Evolutionary conservation across 2,797 vertebrate species (phyloP).

Genomic region (Hafferia zeledoni): DNA sequence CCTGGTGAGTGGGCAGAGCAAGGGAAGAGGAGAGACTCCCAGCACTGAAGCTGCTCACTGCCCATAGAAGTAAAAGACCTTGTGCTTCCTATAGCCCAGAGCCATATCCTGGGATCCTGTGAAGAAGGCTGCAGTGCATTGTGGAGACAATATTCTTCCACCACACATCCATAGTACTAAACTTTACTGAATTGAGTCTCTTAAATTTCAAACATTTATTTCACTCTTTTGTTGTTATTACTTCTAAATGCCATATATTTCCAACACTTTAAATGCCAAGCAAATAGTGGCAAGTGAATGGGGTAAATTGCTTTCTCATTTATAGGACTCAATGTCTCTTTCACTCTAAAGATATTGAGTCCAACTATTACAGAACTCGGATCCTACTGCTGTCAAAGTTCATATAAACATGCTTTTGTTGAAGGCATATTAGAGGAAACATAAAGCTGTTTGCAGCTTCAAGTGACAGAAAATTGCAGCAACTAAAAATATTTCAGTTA

Average conservation of each 20-base stretch:
- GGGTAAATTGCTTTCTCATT: background rate
- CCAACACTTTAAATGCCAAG: background rate
- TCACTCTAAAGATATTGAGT: background rate
- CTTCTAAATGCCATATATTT: background rate
- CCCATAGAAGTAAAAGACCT: background rate
- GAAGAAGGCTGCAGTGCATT: background rate
- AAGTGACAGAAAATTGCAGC: background rate
- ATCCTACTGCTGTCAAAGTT: background rate
- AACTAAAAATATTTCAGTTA: background rate
- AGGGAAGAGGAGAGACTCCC: background rate
- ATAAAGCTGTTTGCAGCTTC: background rate
- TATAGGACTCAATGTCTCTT: background rate
- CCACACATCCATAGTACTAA: background rate
- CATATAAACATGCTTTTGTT: background rate
- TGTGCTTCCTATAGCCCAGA: background rate
- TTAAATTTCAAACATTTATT: background rate
- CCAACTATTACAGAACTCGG: background rate
- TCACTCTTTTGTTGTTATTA: background rate
- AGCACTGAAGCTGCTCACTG: background rate
- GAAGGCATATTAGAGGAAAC: background rate
- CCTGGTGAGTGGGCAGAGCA: background rate
- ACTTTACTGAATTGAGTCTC: background rate
- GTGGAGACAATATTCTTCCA: background rate
- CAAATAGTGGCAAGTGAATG: background rate
- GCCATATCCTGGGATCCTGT: background rate